Evolutionary conservation across 2,113 vertebrate genomes (phyloP).

Genomic region (Cyprinus carpio): DNA sequence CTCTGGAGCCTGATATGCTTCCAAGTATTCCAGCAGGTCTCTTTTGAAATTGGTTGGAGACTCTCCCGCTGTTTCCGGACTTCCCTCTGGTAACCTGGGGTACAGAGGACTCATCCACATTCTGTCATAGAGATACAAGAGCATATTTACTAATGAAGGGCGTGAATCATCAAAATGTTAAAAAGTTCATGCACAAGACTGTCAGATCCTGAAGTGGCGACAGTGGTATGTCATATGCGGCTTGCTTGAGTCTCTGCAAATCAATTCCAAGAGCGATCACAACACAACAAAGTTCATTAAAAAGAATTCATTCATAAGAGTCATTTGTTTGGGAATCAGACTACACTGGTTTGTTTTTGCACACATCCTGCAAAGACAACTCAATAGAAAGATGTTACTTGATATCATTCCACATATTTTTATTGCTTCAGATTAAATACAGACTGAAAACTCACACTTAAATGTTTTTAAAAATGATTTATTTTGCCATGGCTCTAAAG

Average conservation of each 20-base stretch:
- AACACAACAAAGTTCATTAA: not conserved
- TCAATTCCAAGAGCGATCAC: no score
- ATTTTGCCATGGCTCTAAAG: not conserved
- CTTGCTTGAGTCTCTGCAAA: no score
- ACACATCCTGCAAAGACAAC: not conserved
- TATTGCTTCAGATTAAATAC: not conserved
- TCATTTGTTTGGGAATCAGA: not conserved
- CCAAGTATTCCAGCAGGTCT: constrained; percentile 88
- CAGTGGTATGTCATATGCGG: no score
- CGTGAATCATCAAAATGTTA: not conserved
- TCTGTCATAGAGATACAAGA: constrained; percentile 68
- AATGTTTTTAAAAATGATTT: not conserved
- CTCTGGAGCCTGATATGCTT: constrained; percentile 79
- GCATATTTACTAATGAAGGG: constrained; percentile 3
- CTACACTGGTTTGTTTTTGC: not conserved
- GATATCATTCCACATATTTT: not conserved
- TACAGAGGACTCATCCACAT: constrained; percentile 96
- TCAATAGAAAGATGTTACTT: not conserved
- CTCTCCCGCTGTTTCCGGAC: constrained; percentile 78
- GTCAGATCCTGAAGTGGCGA: not conserved
- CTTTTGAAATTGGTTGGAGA: constrained; percentile 89
- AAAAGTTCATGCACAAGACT: not conserved
- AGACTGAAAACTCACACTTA: not conserved
- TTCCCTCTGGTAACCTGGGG: constrained; percentile 78
- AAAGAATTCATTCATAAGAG: not conserved